Percentiles rank a stretch among this genome's conserved stretches.
phyloP scores from a whole-genome alignment of 2,888 invertebrate species.

The Eudasyphora cyanicolor region DNA sequence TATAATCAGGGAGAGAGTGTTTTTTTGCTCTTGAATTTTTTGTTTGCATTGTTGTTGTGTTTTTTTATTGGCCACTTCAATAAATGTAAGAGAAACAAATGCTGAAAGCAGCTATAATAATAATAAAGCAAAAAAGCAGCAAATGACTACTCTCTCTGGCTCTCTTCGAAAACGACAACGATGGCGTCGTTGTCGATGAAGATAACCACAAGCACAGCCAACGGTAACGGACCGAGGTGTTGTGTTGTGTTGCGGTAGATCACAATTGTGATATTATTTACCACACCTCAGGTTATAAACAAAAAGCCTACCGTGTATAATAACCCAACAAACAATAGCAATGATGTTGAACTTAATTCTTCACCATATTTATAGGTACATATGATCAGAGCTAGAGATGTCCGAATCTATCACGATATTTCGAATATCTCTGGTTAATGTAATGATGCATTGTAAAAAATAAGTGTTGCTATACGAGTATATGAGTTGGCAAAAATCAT shows the following conservation, averaged over 20 bases:
- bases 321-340: slow-evolving; percentile 24
- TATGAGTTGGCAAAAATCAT: too few relatives aligned
- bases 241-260: background rate
- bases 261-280: background rate
- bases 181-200: background rate
- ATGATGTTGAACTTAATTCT: too few relatives aligned
- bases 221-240: background rate
- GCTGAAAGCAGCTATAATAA: background rate
- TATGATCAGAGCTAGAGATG: too few relatives aligned
- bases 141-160: background rate
- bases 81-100: slow-evolving; percentile 8
- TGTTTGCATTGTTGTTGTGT: background rate
- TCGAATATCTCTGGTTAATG: too few relatives aligned
- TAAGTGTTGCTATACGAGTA: too few relatives aligned
- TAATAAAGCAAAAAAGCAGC: background rate
- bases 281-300: too few relatives aligned
- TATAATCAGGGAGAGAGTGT: background rate
- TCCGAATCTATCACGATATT: too few relatives aligned
- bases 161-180: background rate
- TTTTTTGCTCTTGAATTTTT: background rate
- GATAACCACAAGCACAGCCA: background rate
- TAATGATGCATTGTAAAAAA: too few relatives aligned
- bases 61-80: slow-evolving; percentile 1
- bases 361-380: too few relatives aligned
- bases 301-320: background rate